Evolutionary conservation across 2,888 invertebrate genomes (phyloP), one percentile per base, ranked within the genome.

Genomic region (Amorpha juglandis): DNA sequence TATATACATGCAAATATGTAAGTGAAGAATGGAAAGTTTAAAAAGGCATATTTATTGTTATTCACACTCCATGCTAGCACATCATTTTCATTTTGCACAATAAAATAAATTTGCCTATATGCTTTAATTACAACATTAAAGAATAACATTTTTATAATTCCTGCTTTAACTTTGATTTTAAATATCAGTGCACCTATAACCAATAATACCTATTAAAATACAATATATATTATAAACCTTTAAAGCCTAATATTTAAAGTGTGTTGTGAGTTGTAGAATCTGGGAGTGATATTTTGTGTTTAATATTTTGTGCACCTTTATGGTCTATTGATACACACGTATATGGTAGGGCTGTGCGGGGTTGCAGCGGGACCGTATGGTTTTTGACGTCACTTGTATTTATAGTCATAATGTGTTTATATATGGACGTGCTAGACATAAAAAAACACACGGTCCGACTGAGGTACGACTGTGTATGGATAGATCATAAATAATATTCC

Each of bases 11-110:
- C 42, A 58, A 58, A 42, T 42, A 12, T 58, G 38, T 19, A 58
- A 58, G 58, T 58, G 58, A 63, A 12, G 63, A 35, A 63, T 50
- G 63, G 6, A 63, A 50, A 35, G 50, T 16, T 48, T 11, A 48
- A 19, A 58, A 1, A 38, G 12, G 12, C 19, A 19, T 19, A n/a
- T 33, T 53, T 52, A 27, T 27, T 53, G 12, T 38, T 42, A 42
- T 16, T 12, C 38, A 16, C 16, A 55, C 8, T 58, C 12, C 38
- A 19, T 58, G 14, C 35, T 58, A 42, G 38, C 55, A 55, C 35
- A 38, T 58, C 19, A 50, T 50, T 45, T 12, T 14, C 45, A 14
- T 45, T 11, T 45, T 45, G 12, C 45, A 45, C 14, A 16, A 19
- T 6, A 8, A 9, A 9, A 16, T 16, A 8, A 19, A 19, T 19